phyloP scores from a whole-genome alignment of 2,888 invertebrate species.

The Ectropis crepuscularia region DNA sequence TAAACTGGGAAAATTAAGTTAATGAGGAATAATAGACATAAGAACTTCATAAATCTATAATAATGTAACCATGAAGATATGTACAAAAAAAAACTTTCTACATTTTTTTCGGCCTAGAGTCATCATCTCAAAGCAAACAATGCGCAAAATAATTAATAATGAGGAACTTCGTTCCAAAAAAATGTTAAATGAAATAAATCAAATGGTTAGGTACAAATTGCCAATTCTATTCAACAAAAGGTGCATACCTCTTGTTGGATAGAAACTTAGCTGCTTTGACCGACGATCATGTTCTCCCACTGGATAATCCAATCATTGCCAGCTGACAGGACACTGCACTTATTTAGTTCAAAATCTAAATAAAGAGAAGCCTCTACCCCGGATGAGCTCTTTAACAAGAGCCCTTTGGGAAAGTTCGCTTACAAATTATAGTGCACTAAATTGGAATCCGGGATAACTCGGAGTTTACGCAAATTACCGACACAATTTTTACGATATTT shows the following conservation, averaged over 20 bases:
- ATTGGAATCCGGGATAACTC: constrained; percentile 48
- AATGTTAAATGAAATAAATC: too few relatives aligned
- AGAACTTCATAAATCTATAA: too few relatives aligned
- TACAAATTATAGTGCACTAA: constrained; percentile 59
- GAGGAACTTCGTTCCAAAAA: too few relatives aligned
- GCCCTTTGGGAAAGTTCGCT: constrained; percentile 27
- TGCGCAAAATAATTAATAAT: too few relatives aligned
- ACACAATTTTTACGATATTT: constrained; percentile 65
- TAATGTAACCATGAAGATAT: too few relatives aligned
- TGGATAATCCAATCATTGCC: constrained; percentile 77
- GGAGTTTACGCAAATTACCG: constrained; percentile 60
- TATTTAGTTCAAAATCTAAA: constrained; percentile 63
- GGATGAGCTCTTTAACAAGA: constrained; percentile 32
- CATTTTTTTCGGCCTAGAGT: too few relatives aligned
- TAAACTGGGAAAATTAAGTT: too few relatives aligned
- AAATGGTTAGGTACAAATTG: too few relatives aligned
- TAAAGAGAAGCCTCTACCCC: constrained; percentile 24
- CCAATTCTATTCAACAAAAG: too few relatives aligned
- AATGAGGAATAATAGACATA: too few relatives aligned
- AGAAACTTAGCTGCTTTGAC: constrained; percentile 58
- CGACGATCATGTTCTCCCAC: constrained; percentile 68
- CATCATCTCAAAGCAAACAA: too few relatives aligned
- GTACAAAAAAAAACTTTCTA: too few relatives aligned
- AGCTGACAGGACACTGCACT: constrained; percentile 61
- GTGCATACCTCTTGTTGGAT: constrained; percentile 22